Conservation (phyloP, 2,888 invertebrate genomes). For the Eustalomyia histrio region DNA sequence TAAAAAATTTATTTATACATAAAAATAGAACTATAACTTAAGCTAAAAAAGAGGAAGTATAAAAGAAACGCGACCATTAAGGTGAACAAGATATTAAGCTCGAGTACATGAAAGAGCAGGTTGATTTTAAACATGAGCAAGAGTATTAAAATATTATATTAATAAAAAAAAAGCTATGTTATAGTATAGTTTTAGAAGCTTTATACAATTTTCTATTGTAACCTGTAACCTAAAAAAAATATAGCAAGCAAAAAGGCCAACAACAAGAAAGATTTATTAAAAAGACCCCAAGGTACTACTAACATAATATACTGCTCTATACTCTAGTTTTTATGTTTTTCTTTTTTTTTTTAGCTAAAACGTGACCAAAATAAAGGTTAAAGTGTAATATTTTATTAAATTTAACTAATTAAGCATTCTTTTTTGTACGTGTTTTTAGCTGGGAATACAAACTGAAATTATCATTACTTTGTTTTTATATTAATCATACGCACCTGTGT, state of each 20-base stretch:
- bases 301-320: conserved; percentile 19
- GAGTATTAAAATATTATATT: conserved; percentile 31
- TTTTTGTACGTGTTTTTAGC: not conserved
- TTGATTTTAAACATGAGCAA: conserved; percentile 32
- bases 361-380: conserved; percentile 45
- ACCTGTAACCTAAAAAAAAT: conserved; percentile 6
- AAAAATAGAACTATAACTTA: conserved; percentile 11
- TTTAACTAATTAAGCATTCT: conserved; percentile 32
- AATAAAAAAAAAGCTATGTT: conserved; percentile 1
- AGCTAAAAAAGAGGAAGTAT: conserved; percentile 32
- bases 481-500: conserved; percentile 85
- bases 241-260: conserved; percentile 37
- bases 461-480: not conserved
- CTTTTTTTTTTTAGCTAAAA: conserved; percentile 17
- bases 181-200: conserved; percentile 28
- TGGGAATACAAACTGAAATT: too few species aligned
- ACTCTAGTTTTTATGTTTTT: too few species aligned
- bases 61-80: conserved; percentile 40
- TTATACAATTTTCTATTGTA: not conserved
- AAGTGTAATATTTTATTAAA: conserved; percentile 26
- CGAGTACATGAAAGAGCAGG: conserved; percentile 11
- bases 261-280: conserved; percentile 56
- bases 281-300: conserved; percentile 54
- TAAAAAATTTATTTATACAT: not conserved
- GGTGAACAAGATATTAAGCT: conserved; percentile 40